Percentiles rank a stretch among this genome's conserved stretches.
Evolutionary conservation across 2,113 vertebrate species (phyloP).

Genomic region (Channa maculata): DNA sequence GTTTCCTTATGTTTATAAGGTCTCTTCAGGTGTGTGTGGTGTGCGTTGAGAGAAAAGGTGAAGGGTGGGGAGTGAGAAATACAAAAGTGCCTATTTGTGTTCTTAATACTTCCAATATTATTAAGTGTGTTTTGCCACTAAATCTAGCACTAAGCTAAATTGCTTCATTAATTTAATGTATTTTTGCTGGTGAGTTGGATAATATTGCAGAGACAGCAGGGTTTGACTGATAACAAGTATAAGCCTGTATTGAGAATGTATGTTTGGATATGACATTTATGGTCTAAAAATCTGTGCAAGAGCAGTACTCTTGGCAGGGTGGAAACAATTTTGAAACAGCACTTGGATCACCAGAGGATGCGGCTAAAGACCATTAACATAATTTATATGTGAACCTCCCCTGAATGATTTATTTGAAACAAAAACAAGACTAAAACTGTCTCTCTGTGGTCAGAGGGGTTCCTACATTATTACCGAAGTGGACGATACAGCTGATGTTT

Average conservation of each 20-base stretch:
- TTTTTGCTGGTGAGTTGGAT: constrained; percentile 26
- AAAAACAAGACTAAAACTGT: background rate
- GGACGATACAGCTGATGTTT: constrained; percentile 12
- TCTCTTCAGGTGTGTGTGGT: constrained; percentile 75
- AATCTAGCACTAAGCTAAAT: constrained; percentile 43
- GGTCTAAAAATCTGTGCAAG: constrained; percentile 2
- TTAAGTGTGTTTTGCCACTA: constrained; percentile 45
- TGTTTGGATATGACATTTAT: background rate
- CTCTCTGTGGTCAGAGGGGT: constrained; percentile 4
- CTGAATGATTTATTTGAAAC: constrained; percentile 10
- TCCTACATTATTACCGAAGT: background rate
- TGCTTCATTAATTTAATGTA: constrained; percentile 34
- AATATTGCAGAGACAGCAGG: background rate
- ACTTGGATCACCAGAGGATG: background rate
- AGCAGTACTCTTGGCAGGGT: constrained; percentile 2
- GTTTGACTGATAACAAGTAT: constrained; percentile 12
- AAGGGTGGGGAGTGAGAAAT: constrained; percentile 48
- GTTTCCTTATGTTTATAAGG: constrained; percentile 79
- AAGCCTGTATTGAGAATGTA: background rate
- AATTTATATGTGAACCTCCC: constrained; percentile 16
- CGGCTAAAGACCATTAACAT: constrained; percentile 13
- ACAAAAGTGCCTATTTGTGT: constrained; percentile 32
- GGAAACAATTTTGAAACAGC: constrained; percentile 9
- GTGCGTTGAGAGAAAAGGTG: constrained; percentile 59
- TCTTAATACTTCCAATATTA: constrained; percentile 44